Conservation (phyloP, 2,113 vertebrate species). For the Bujurquina vittata region DNA sequence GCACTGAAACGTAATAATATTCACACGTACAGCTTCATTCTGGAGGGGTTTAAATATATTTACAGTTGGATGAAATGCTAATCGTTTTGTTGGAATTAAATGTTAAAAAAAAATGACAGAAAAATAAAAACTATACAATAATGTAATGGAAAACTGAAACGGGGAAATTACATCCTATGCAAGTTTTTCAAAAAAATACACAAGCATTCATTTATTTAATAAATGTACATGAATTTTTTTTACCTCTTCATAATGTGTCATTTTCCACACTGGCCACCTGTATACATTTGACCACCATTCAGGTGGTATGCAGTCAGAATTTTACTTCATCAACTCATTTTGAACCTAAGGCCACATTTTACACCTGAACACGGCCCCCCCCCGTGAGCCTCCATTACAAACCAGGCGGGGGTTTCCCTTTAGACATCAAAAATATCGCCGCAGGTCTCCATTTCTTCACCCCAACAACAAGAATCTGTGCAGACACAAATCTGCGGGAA, state of each 20-base stretch:
- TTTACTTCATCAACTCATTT: not conserved
- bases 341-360: slow-evolving; percentile 60
- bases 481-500: not conserved
- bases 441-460: not conserved
- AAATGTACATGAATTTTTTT: slow-evolving; percentile 46
- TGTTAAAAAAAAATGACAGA: slow-evolving; percentile 24
- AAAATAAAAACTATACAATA: slow-evolving; percentile 66
- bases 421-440: slow-evolving; percentile 45
- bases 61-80: slow-evolving; percentile 55
- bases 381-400: not conserved
- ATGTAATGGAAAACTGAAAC: slow-evolving; percentile 26
- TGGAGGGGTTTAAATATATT: slow-evolving; percentile 63
- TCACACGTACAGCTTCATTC: slow-evolving; percentile 42
- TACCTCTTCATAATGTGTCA: slow-evolving; percentile 7
- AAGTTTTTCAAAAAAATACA: slow-evolving; percentile 61
- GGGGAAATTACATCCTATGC: slow-evolving; percentile 38
- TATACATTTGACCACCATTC: not conserved
- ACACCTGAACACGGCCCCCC: slow-evolving; percentile 12
- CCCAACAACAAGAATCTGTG: not conserved
- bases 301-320: not conserved
- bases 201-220: slow-evolving; percentile 52
- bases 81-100: slow-evolving; percentile 19
- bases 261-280: slow-evolving; percentile 13
- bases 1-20: slow-evolving; percentile 43
- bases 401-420: slow-evolving; percentile 36